Percentiles rank a stretch among this genome's conserved stretches.
phyloP scores from a whole-genome alignment of 2,113 vertebrate species.

The Elaphurus davidianus region DNA sequence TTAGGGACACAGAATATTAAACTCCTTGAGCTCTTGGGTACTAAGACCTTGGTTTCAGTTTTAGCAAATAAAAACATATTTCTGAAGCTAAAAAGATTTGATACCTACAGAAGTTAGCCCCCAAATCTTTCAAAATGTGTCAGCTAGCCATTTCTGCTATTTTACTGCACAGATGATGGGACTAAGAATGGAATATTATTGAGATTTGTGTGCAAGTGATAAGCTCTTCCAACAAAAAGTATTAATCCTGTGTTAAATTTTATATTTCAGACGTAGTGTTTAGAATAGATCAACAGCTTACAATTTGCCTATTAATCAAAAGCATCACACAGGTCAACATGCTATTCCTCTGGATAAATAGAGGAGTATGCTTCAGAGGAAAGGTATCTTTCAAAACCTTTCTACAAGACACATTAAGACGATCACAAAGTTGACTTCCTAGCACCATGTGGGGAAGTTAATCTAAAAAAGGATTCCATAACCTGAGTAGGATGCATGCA shows the following conservation, averaged over 20 bases:
- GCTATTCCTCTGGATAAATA: constrained; percentile 5
- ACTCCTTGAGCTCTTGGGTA: not conserved
- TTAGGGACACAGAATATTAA: not conserved
- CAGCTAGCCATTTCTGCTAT: not conserved
- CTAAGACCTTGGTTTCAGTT: not conserved
- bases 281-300: not conserved
- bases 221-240: not conserved
- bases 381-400: not conserved
- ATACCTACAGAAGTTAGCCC: not conserved
- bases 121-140: not conserved
- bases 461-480: not conserved
- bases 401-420: not conserved
- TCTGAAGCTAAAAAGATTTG: not conserved
- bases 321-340: not conserved
- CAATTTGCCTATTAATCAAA: not conserved
- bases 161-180: not conserved
- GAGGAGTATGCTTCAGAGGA: not conserved
- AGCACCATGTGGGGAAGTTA: not conserved
- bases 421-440: constrained; percentile 28
- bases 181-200: not conserved
- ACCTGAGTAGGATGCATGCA: not conserved
- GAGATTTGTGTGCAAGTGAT: not conserved
- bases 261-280: not conserved
- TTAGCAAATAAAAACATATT: not conserved
- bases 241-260: not conserved